phyloP scores from a whole-genome alignment of 1,140 invertebrate species.

The Subanguina moxae region DNA sequence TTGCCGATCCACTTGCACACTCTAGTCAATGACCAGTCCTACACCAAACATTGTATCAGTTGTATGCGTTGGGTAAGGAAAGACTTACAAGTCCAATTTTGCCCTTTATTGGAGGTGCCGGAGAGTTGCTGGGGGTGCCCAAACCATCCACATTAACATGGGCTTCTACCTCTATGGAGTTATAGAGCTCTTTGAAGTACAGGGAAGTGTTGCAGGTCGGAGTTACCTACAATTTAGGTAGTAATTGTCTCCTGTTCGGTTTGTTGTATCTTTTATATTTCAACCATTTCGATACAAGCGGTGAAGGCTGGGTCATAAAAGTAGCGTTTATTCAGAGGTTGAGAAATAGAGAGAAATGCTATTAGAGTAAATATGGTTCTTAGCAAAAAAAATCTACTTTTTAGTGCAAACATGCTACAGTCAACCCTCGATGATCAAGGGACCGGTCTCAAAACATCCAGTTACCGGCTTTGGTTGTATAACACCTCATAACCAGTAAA shows the following conservation, averaged over 20 bases:
- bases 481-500: slow-evolving; percentile 23
- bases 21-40: slow-evolving; percentile 40
- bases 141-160: slow-evolving; percentile 34
- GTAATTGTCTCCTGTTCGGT: no score
- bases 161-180: slow-evolving; percentile 40
- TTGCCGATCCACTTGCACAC: slow-evolving; percentile 39
- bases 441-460: no score
- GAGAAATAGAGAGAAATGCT: no score
- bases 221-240: slow-evolving; percentile 12
- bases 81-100: slow-evolving; percentile 35
- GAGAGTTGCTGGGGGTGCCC: neutral
- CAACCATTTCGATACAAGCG: no score
- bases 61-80: no score
- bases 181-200: slow-evolving; percentile 36
- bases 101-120: slow-evolving; percentile 27
- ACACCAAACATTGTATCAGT: neutral
- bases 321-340: no score
- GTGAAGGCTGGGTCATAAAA: no score
- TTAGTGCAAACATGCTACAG: neutral
- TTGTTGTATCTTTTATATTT: no score
- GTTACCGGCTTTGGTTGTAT: no score
- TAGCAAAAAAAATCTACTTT: no score
- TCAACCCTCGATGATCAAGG: no score
- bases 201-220: slow-evolving; percentile 28
- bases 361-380: no score